Percentiles rank a stretch among this genome's conserved stretches.
Conservation (phyloP, 2,797 vertebrate genomes). For the Notamacropus eugenii region DNA sequence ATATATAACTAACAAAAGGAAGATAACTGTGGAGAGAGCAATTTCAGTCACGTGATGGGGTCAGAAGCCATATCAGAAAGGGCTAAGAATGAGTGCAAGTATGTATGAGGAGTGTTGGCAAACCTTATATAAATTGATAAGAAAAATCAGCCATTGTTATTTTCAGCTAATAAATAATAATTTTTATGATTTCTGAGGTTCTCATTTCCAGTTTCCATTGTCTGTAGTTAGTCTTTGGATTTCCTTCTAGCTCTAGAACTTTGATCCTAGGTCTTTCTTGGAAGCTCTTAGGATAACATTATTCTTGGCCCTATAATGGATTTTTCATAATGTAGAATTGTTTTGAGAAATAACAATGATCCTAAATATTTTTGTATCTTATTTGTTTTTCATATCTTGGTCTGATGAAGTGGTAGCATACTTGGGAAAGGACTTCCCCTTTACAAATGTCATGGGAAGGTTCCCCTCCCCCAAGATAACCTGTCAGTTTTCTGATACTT, state of each 20-base stretch:
- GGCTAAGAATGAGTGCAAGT: background rate
- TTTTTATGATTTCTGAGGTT: background rate
- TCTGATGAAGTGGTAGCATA: constrained; percentile 65
- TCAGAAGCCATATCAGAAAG: background rate
- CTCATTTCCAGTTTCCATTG: background rate
- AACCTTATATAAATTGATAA: background rate
- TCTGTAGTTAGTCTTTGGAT: background rate
- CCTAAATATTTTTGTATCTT: constrained; percentile 49
- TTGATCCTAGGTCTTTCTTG: background rate
- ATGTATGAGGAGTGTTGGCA: background rate
- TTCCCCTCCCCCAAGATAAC: constrained; percentile 65
- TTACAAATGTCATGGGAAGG: constrained; percentile 70
- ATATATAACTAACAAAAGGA: background rate
- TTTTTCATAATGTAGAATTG: constrained; percentile 22
- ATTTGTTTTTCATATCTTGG: constrained; percentile 50
- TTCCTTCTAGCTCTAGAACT: background rate
- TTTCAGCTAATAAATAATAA: background rate
- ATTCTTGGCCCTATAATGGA: constrained; percentile 43
- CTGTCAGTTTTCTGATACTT: constrained; percentile 70
- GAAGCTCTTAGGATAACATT: constrained; percentile 55
- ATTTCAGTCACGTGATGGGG: background rate
- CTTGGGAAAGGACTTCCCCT: constrained; percentile 35
- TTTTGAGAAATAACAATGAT: constrained; percentile 39
- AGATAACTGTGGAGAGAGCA: background rate
- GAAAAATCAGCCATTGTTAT: background rate